Evolutionary conservation across 1,140 invertebrate genomes (phyloP).

Genomic region (Oryctes rhinoceros): DNA sequence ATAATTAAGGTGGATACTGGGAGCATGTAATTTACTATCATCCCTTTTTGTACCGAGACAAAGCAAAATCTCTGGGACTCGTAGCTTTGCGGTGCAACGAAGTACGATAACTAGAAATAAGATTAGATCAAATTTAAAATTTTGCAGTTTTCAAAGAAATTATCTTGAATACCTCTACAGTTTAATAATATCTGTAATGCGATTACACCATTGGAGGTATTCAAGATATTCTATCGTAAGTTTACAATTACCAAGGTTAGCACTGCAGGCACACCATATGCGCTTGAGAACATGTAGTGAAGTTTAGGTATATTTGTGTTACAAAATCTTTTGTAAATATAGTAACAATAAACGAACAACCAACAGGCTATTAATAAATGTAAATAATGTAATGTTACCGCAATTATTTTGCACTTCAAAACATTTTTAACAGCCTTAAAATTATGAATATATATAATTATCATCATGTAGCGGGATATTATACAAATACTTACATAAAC

Average conservation of each 20-base stretch:
- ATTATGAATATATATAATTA: conserved; percentile 42
- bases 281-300: conserved; percentile 64
- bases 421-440: conserved; percentile 68
- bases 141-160: background rate
- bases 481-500: conserved; percentile 60
- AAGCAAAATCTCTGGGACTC: conserved; percentile 76
- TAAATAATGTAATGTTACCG: conserved; percentile 73
- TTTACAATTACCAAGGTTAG: conserved; percentile 65
- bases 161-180: background rate
- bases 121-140: conserved; percentile 24
- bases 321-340: conserved; percentile 60
- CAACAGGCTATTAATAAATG: conserved; percentile 73
- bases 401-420: conserved; percentile 69
- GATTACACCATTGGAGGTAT: background rate
- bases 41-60: conserved; percentile 76
- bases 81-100: conserved; percentile 70
- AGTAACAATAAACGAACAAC: conserved; percentile 67
- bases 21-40: conserved; percentile 76
- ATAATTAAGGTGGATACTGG: conserved; percentile 73
- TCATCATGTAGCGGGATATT: background rate
- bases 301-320: conserved; percentile 55
- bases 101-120: conserved; percentile 68
- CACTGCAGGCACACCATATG: conserved; percentile 66
- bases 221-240: conserved; percentile 7
- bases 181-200: too few relatives aligned